Evolutionary conservation across 2,113 vertebrate genomes (phyloP).

Genomic region (Bufo gargarizans): DNA sequence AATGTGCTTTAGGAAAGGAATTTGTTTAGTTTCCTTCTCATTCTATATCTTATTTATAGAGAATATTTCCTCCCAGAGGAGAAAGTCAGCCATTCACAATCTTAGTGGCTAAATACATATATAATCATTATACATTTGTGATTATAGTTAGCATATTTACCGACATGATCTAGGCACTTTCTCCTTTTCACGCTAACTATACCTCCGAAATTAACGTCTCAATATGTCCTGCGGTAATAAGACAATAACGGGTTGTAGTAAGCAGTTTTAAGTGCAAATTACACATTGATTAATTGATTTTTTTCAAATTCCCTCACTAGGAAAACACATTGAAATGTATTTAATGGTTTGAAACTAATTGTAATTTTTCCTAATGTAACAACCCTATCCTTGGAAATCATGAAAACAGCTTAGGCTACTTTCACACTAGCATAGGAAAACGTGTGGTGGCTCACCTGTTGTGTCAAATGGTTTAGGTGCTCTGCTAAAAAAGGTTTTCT

Average conservation of each 20-base stretch:
- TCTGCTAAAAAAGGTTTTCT: no score
- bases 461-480: no score
- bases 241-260: constrained; percentile 51
- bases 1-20: constrained; percentile 57
- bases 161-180: constrained; percentile 16
- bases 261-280: constrained; percentile 57
- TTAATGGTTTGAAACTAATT: constrained; percentile 50
- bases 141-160: constrained; percentile 42
- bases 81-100: constrained; percentile 2
- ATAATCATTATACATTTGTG: constrained; percentile 24
- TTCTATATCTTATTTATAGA: constrained; percentile 56
- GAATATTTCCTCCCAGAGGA: constrained; percentile 25
- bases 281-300: constrained; percentile 59
- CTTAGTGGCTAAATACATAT: constrained; percentile 38
- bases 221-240: constrained; percentile 54
- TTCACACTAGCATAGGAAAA: no score
- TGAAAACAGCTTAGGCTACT: background rate
- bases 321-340: constrained; percentile 53
- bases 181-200: constrained; percentile 27
- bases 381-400: constrained; percentile 42
- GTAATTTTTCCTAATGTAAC: constrained; percentile 53
- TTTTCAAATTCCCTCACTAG: constrained; percentile 43
- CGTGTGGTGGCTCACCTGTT: no score
- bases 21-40: constrained; percentile 52
- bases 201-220: constrained; percentile 35